Evolutionary conservation across 2,113 vertebrate genomes (phyloP).

Genomic region (Ophiodon elongatus): DNA sequence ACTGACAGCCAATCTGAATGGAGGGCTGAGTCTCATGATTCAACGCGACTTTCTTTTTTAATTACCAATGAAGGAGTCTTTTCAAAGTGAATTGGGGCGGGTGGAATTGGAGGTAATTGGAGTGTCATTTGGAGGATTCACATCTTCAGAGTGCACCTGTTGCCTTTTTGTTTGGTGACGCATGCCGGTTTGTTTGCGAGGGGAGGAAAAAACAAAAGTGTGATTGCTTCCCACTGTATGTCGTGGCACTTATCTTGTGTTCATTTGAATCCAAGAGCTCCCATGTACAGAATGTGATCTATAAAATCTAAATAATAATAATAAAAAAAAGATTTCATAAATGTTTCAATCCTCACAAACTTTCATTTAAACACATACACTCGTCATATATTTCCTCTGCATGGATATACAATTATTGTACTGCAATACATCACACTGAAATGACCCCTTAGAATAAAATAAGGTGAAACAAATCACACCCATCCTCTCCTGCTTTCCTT

Average conservation of each 20-base stretch:
- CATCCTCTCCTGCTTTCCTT: constrained; percentile 22
- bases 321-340: background rate
- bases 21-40: constrained; percentile 55
- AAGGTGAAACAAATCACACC: constrained; percentile 35
- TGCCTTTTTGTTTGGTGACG: constrained; percentile 77
- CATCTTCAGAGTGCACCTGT: constrained; percentile 82
- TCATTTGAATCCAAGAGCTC: constrained; percentile 16
- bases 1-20: constrained; percentile 64
- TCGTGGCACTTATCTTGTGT: constrained; percentile 26
- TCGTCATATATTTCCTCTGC: constrained; percentile 19
- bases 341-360: background rate
- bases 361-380: background rate
- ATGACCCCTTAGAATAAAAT: constrained; percentile 25
- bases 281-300: background rate
- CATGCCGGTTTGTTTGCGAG: constrained; percentile 62
- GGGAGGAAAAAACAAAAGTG: constrained; percentile 51
- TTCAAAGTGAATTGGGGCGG: constrained; percentile 74
- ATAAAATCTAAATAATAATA: background rate
- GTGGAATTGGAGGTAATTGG: constrained; percentile 79
- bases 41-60: constrained; percentile 58
- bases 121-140: constrained; percentile 75
- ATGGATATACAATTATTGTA: constrained; percentile 5
- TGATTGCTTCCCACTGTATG: constrained; percentile 46
- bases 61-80: constrained; percentile 78
- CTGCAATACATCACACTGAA: background rate